Conservation (phyloP, 1,140 invertebrate genomes). For the Oreohelix idahoensis region DNA sequence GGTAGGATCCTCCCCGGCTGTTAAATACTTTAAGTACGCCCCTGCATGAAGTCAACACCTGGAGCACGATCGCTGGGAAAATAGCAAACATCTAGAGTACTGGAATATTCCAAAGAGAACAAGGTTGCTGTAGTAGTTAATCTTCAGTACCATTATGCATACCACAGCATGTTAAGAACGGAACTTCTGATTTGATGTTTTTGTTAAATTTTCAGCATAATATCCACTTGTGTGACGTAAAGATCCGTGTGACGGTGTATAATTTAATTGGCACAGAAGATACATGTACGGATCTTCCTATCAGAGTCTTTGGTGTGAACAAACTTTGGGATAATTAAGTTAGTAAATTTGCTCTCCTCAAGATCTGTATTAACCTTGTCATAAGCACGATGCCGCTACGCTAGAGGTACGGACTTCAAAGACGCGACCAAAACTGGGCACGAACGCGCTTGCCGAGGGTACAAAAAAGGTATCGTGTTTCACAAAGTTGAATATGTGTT, state of each 20-base stretch:
- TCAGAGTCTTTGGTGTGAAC: neutral
- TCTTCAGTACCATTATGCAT: no score
- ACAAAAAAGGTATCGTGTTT: neutral
- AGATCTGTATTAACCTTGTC: neutral
- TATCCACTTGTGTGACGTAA: no score
- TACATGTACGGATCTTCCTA: neutral
- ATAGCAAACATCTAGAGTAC: no score
- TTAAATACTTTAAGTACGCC: no score
- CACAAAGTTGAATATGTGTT: neutral
- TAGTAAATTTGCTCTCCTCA: neutral
- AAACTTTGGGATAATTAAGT: conserved; percentile 7
- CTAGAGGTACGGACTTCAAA: neutral
- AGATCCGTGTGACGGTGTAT: neutral
- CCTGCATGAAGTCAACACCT: no score
- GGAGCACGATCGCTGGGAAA: no score
- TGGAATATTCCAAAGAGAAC: no score
- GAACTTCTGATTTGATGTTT: no score
- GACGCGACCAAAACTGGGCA: neutral
- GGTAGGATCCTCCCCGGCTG: no score
- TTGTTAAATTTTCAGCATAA: no score
- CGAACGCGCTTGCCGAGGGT: neutral
- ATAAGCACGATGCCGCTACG: neutral
- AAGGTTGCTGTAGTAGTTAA: no score
- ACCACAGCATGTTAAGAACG: no score
- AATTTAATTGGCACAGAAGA: neutral